Conservation (phyloP, 2,797 vertebrate genomes). For the Notamacropus eugenii region DNA sequence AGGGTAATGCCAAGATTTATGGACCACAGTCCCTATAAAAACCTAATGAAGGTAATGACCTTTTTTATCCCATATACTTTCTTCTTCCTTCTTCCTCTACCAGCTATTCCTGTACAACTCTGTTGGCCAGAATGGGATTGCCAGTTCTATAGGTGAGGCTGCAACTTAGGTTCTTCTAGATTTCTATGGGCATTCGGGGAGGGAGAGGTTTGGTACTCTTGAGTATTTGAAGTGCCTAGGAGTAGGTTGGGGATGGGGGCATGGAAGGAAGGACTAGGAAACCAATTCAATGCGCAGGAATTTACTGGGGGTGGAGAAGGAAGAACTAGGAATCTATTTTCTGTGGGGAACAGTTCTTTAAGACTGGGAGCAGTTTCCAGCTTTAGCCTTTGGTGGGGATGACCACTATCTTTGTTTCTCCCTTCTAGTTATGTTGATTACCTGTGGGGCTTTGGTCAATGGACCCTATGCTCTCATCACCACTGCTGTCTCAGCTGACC, state of each 20-base stretch:
- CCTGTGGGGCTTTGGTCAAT: slow-evolving; percentile 95
- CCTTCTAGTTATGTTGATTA: slow-evolving; percentile 91
- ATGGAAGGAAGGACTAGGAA: background rate
- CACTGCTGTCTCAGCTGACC: slow-evolving; percentile 95
- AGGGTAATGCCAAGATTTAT: background rate
- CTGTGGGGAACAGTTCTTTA: background rate
- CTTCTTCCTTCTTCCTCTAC: slow-evolving; percentile 54
- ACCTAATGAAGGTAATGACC: background rate
- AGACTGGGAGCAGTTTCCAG: background rate
- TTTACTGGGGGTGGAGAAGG: background rate
- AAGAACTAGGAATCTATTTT: background rate
- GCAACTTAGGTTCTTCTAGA: background rate
- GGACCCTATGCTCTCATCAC: slow-evolving; percentile 98
- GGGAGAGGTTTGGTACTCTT: background rate
- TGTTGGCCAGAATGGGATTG: slow-evolving; percentile 82
- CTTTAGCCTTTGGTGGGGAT: background rate
- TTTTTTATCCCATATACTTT: background rate
- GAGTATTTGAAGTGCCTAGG: background rate
- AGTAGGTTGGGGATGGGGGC: background rate
- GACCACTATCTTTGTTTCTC: background rate
- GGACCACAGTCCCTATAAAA: background rate
- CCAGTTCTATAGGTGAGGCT: slow-evolving; percentile 83
- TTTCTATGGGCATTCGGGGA: background rate
- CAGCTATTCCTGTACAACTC: slow-evolving; percentile 88
- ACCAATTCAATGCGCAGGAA: background rate